phyloP scores from a whole-genome alignment of 2,888 invertebrate species.

The Tachystola acroxantha region DNA sequence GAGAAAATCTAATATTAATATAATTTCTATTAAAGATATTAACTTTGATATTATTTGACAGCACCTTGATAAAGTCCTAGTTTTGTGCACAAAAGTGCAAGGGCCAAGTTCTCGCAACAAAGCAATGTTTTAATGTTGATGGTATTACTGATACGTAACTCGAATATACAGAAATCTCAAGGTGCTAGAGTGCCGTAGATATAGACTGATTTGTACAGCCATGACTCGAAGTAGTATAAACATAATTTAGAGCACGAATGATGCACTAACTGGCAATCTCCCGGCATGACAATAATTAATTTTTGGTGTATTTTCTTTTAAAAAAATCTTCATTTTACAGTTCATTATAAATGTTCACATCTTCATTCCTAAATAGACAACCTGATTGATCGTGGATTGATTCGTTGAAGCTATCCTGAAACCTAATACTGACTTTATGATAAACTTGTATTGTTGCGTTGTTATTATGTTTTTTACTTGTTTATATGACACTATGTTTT shows the following conservation, averaged over 20 bases:
- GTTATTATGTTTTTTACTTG: constrained; percentile 66
- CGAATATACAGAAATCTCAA: constrained; percentile 38
- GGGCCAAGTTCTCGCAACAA: neutral
- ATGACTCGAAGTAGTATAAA: constrained; percentile 56
- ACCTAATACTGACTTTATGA: constrained; percentile 25
- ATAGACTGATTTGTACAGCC: constrained; percentile 72
- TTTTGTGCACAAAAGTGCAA: constrained; percentile 3
- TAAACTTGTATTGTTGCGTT: constrained; percentile 60
- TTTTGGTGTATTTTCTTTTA: constrained; percentile 24
- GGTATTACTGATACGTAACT: constrained; percentile 9
- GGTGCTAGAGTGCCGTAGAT: constrained; percentile 58
- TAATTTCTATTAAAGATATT: constrained; percentile 5
- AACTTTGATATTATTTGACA: constrained; percentile 6
- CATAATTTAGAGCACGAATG: constrained; percentile 28
- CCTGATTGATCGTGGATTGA: neutral
- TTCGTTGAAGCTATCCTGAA: constrained; percentile 30
- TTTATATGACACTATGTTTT: constrained; percentile 59
- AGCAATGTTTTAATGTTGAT: neutral
- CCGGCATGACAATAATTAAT: constrained; percentile 29
- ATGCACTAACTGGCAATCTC: constrained; percentile 40
- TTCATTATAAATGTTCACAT: too few species aligned
- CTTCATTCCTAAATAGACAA: too few species aligned
- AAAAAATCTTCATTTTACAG: too few species aligned
- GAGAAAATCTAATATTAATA: constrained; percentile 1
- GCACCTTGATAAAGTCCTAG: constrained; percentile 7